These are phyloP conservation scores for Odontocerum albicorne DNA, from an alignment of 2,888 invertebrate species.

Conservation along the genomic window DNA sequence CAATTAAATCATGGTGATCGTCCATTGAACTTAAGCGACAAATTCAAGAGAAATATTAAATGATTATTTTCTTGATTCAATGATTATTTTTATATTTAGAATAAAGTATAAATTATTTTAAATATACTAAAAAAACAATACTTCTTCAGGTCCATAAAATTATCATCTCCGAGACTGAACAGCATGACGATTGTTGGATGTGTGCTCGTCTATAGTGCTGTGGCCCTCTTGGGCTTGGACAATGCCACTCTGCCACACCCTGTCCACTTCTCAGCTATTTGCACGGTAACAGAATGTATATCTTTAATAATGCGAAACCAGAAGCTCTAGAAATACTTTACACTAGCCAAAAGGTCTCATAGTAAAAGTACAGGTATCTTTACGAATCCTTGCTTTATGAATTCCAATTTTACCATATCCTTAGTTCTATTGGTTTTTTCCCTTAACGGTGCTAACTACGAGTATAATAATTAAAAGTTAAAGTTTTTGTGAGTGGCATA, in stretches of 20 bases:
- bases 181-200: constrained; percentile 91
- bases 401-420: too few relatives aligned
- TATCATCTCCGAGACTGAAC: constrained; percentile 89
- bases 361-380: too few relatives aligned
- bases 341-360: too few relatives aligned
- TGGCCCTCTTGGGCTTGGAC: constrained; percentile 83
- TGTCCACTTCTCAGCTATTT: constrained; percentile 76
- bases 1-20: too few relatives aligned
- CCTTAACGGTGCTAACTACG: background rate
- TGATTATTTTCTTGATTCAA: too few relatives aligned
- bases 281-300: constrained; percentile 91
- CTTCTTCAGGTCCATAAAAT: constrained; percentile 76
- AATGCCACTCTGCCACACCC: constrained; percentile 72
- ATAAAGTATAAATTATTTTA: too few relatives aligned
- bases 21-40: too few relatives aligned
- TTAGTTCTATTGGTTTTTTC: background rate
- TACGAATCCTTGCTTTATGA: too few relatives aligned
- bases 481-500: too few relatives aligned
- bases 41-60: too few relatives aligned
- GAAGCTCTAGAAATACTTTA: background rate
- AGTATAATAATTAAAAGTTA: too few relatives aligned
- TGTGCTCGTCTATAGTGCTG: constrained; percentile 86
- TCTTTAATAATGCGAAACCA: background rate
- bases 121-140: background rate
- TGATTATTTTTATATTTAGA: too few relatives aligned